A percentile compares a stretch with the other conserved stretches of the same genome.
Conservation (phyloP, 2,888 invertebrate species). For the Fabriciana adippe region DNA sequence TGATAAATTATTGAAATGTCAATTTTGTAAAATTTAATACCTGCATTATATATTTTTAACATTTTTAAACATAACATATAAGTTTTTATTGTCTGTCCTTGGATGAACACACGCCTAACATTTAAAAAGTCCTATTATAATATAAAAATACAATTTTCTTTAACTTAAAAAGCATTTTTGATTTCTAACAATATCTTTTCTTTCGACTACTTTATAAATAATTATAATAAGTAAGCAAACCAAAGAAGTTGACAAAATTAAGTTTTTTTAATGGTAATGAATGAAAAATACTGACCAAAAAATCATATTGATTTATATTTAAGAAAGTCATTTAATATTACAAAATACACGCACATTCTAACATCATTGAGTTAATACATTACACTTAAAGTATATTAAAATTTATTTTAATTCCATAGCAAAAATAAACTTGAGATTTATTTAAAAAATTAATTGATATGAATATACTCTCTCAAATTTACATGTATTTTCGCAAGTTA, state of each 20-base stretch:
- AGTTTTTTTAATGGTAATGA: too few relatives aligned
- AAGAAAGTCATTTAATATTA: too few relatives aligned
- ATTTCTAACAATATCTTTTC: neutral
- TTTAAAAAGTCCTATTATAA: slow-evolving; percentile 33
- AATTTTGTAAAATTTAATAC: slow-evolving; percentile 24
- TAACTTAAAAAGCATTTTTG: slow-evolving; percentile 9
- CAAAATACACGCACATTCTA: too few relatives aligned
- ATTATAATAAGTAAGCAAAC: neutral
- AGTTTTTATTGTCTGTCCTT: slow-evolving; percentile 58
- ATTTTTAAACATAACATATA: slow-evolving; percentile 45
- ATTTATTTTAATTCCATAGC: neutral
- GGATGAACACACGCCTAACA: slow-evolving; percentile 54
- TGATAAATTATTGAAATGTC: too few relatives aligned
- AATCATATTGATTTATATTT: too few relatives aligned
- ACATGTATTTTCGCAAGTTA: slow-evolving; percentile 7
- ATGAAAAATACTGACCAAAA: too few relatives aligned
- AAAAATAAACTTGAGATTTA: slow-evolving; percentile 10
- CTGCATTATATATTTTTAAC: slow-evolving; percentile 33
- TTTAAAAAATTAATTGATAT: slow-evolving; percentile 31
- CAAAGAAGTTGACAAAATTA: too few relatives aligned
- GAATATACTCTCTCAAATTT: slow-evolving; percentile 30
- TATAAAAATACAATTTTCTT: slow-evolving; percentile 25
- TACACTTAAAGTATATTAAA: slow-evolving; percentile 2
- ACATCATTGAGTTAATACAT: too few relatives aligned
- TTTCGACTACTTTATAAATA: too few relatives aligned